Base-by-base conservation (phyloP, 2,888 invertebrate species). In the Theodoxus fluviatilis region DNA sequence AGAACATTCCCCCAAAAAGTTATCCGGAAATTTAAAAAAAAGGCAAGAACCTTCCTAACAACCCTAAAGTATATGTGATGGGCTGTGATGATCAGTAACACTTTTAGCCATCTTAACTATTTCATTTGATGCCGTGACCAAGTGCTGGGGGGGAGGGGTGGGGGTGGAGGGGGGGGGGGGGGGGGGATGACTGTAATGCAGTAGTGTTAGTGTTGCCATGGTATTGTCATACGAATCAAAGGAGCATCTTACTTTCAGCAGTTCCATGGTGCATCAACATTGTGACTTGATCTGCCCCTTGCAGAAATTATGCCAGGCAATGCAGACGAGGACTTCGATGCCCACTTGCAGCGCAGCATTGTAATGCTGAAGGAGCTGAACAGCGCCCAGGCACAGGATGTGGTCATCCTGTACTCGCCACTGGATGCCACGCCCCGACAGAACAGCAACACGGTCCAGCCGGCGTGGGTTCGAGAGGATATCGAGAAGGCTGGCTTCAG, bases 251-350 rank as follows among this genome's bases (percentile, higher is more conserved):
- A 47, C n/a, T n/a, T n/a, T n/a, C n/a, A n/a, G n/a, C n/a, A n/a
- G n/a, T n/a, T n/a, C n/a, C n/a, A n/a, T n/a, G 57, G 12, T 1
- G 1, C 28, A 28, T 3, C 22, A 66, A 9, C 31, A 22, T 28
- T 59, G 2, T 40, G 18, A 68, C 12, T 22, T 57, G 18, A 61
- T 52, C 25, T 25, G 15, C 31, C 57, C 64, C 25, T 74, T 72
- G 22, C 78, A 85, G 85, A 81, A 57, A 77, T 79, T 66, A 80
- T 85, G 81, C 86, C 86, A 15, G 80, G 83, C 6, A 80, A 83
- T 74, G 74, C 78, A 55, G 79, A 79, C 31, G 70, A 76, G 12
- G 85, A 85, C 71, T 85, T 83, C 80, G 86, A 86, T 73, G 74
- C 81, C 25, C 85, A 86, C 70, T 77, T 86, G 4, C 82, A 83